A percentile compares a stretch with the other conserved stretches of the same genome.
These are phyloP conservation scores for Prochilodus magdalenae DNA, from an alignment of 2,113 vertebrate genomes.

Conservation along the genomic window DNA sequence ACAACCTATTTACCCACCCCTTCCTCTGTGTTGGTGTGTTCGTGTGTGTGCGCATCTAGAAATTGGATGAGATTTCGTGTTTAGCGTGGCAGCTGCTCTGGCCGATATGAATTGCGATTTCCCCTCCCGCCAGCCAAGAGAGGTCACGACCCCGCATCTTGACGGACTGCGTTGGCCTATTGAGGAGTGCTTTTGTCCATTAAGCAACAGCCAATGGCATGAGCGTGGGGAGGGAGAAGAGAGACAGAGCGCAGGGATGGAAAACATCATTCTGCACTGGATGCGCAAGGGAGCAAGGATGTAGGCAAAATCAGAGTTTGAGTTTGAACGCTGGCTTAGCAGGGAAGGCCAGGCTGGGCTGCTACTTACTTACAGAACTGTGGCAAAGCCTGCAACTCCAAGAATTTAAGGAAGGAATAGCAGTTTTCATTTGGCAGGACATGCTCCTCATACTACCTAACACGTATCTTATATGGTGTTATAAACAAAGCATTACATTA, in stretches of 20 bases:
- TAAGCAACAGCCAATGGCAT: conserved; percentile 77
- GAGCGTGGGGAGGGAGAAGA: neutral
- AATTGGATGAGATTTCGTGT: conserved; percentile 82
- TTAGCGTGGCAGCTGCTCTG: conserved; percentile 77
- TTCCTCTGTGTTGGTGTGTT: conserved; percentile 44
- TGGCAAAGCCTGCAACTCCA: neutral
- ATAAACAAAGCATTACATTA: too few species aligned
- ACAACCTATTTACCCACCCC: conserved; percentile 49
- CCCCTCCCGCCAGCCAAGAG: conserved; percentile 65
- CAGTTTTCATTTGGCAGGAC: too few species aligned
- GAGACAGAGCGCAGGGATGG: neutral
- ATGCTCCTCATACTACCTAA: too few species aligned
- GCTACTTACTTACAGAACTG: neutral
- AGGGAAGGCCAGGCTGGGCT: neutral
- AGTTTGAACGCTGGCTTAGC: neutral
- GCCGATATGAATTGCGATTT: conserved; percentile 79
- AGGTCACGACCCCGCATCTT: conserved; percentile 82
- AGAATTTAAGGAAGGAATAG: neutral
- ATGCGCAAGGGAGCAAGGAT: conserved; percentile 10
- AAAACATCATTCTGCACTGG: conserved; percentile 8
- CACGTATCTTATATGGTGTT: too few species aligned
- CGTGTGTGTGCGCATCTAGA: conserved; percentile 67
- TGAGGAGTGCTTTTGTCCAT: conserved; percentile 80
- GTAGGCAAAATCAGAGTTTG: neutral
- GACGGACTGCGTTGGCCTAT: conserved; percentile 81